A percentile compares a stretch with the other conserved stretches of the same genome.
These are phyloP conservation scores for Tachypleus tridentatus DNA, from an alignment of 1,140 invertebrate species.

Conservation along the genomic window DNA sequence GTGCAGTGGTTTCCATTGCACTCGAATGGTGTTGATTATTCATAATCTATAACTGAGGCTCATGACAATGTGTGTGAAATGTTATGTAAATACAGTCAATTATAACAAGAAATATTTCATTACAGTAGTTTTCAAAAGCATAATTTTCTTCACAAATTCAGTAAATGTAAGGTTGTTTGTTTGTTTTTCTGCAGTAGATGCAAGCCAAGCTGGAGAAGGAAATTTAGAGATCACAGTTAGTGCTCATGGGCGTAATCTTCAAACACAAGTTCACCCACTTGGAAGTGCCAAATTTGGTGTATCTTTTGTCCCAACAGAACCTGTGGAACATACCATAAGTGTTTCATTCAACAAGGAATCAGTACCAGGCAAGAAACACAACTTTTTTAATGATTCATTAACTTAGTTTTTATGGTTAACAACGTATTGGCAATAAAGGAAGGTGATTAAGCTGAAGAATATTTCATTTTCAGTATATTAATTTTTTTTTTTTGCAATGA, in stretches of 20 bases:
- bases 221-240: slow-evolving; percentile 95
- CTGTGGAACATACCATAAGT: slow-evolving; percentile 85
- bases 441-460: too few relatives aligned
- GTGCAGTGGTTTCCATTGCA: background rate
- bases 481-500: background rate
- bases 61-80: too few relatives aligned
- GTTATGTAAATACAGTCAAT: background rate
- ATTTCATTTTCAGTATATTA: too few relatives aligned
- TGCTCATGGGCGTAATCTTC: slow-evolving; percentile 82
- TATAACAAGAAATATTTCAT: background rate
- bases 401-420: background rate
- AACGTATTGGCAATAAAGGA: too few relatives aligned
- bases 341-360: slow-evolving; percentile 90
- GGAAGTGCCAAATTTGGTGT: slow-evolving; percentile 77
- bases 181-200: slow-evolving; percentile 55
- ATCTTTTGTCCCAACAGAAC: slow-evolving; percentile 85
- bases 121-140: background rate
- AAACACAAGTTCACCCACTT: slow-evolving; percentile 93
- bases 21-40: background rate
- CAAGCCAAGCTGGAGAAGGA: slow-evolving; percentile 90
- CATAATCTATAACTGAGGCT: too few relatives aligned
- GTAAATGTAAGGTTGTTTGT: too few relatives aligned
- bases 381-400: background rate
- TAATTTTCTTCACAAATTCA: background rate
- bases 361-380: slow-evolving; percentile 41